phyloP scores from a whole-genome alignment of 2,888 invertebrate species.

The Merodon equestris region DNA sequence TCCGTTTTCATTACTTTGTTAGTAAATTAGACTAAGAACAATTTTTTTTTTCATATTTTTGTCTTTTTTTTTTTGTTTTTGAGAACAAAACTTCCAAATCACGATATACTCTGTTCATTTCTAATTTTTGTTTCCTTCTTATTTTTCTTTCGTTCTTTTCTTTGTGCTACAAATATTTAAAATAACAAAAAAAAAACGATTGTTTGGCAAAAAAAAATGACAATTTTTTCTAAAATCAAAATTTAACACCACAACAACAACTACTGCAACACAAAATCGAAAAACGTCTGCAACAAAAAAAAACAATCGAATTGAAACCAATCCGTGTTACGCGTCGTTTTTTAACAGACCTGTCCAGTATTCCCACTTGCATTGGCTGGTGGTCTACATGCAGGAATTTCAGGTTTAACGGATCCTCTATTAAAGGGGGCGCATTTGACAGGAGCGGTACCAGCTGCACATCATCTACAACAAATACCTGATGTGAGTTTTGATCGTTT shows the following conservation, averaged over 20 bases:
- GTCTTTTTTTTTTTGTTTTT: no score
- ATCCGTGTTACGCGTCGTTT: constrained; percentile 45
- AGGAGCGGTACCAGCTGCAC: constrained; percentile 79
- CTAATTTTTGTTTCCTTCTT: constrained; percentile 67
- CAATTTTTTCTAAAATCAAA: constrained; percentile 24
- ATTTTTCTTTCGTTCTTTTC: constrained; percentile 68
- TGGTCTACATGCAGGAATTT: constrained; percentile 79
- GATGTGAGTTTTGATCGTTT: constrained; percentile 79
- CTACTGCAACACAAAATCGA: constrained; percentile 40
- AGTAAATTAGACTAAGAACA: no score
- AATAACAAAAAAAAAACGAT: constrained; percentile 44
- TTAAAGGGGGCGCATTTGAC: constrained; percentile 79
- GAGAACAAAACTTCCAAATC: constrained; percentile 27
- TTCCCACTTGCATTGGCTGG: constrained; percentile 80
- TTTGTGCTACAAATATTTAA: constrained; percentile 69
- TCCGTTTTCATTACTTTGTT: no score
- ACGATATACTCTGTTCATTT: constrained; percentile 62
- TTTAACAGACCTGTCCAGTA: constrained; percentile 78
- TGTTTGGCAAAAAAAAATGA: constrained; percentile 37
- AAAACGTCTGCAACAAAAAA: constrained; percentile 57
- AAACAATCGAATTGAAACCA: constrained; percentile 33
- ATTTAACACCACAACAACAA: constrained; percentile 46
- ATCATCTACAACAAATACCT: constrained; percentile 79
- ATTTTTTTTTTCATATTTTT: no score
- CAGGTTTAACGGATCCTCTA: constrained; percentile 79